Evolutionary conservation across 2,113 vertebrate species (phyloP).

Genomic region (Bettongia penicillata): DNA sequence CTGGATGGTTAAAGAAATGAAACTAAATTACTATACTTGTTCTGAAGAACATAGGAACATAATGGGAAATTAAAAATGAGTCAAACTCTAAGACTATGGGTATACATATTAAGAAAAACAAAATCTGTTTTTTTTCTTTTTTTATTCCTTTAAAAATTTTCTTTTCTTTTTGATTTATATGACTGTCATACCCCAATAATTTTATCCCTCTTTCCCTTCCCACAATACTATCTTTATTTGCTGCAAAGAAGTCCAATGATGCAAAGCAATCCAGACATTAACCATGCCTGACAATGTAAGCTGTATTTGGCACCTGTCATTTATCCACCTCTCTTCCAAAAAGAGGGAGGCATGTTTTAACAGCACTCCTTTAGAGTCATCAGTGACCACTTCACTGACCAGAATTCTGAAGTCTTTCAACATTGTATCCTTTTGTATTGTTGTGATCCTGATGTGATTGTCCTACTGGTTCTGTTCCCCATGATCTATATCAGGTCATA

Average conservation of each 20-base stretch:
- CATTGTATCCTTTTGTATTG: not conserved
- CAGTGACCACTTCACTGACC: not conserved
- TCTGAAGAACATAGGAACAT: not conserved
- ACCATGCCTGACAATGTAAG: not conserved
- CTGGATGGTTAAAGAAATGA: not conserved
- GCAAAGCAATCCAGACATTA: not conserved
- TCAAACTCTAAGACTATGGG: not conserved
- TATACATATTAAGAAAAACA: conserved; percentile 31
- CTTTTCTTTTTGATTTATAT: not conserved
- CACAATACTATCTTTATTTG: not conserved
- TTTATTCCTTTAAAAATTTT: not conserved
- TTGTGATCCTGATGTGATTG: not conserved
- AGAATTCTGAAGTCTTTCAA: not conserved
- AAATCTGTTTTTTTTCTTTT: not conserved
- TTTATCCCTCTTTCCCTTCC: not conserved
- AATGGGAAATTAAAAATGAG: not conserved
- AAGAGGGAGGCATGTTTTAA: not conserved
- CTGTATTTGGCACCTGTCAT: not conserved
- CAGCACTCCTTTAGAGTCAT: not conserved
- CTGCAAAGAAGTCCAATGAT: not conserved
- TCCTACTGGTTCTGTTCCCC: not conserved
- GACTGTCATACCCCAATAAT: not conserved
- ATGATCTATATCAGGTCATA: not conserved
- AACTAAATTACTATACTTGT: not conserved
- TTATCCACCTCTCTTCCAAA: not conserved